Percentiles rank a stretch among this genome's conserved stretches.
Evolutionary conservation across 2,113 vertebrate species (phyloP).

Genomic region (Heterochromis multidens): DNA sequence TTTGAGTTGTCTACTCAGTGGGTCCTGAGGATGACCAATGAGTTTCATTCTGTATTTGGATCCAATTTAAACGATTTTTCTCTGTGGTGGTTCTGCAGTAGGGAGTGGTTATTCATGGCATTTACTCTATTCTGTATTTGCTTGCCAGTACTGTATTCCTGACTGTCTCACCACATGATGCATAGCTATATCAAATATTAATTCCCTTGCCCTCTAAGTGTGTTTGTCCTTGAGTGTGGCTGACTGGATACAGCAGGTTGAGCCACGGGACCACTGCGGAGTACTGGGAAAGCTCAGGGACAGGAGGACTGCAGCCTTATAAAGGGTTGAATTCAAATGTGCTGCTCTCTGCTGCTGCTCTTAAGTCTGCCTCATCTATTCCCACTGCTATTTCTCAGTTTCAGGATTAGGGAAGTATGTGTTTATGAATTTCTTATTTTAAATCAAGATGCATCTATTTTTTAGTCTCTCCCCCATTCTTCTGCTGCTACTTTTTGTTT

Average conservation of each 20-base stretch:
- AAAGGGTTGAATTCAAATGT: constrained; percentile 14
- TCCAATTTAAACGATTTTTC: background rate
- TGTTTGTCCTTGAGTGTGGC: constrained; percentile 61
- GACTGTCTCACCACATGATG: constrained; percentile 56
- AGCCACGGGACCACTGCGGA: constrained; percentile 46
- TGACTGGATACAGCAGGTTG: constrained; percentile 50
- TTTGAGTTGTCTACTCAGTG: background rate
- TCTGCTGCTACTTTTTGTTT: no score
- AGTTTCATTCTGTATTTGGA: background rate
- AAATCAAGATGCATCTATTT: background rate
- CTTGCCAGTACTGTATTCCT: constrained; percentile 6
- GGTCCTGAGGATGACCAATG: no score
- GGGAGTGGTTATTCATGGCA: constrained; percentile 13
- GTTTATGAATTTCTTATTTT: background rate
- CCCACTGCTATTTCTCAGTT: background rate
- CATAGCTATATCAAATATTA: constrained; percentile 72
- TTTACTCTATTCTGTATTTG: constrained; percentile 1
- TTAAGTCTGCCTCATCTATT: background rate
- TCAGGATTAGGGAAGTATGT: background rate
- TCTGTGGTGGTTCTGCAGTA: background rate
- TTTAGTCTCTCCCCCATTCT: background rate
- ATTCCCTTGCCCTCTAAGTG: constrained; percentile 59
- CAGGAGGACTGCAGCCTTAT: constrained; percentile 2
- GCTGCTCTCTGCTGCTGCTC: background rate
- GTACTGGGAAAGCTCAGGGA: constrained; percentile 17